Percentiles rank a stretch among this genome's conserved stretches.
These are phyloP conservation scores for Notiomystis cincta DNA, from an alignment of 2,113 vertebrate species.

Conservation along the genomic window DNA sequence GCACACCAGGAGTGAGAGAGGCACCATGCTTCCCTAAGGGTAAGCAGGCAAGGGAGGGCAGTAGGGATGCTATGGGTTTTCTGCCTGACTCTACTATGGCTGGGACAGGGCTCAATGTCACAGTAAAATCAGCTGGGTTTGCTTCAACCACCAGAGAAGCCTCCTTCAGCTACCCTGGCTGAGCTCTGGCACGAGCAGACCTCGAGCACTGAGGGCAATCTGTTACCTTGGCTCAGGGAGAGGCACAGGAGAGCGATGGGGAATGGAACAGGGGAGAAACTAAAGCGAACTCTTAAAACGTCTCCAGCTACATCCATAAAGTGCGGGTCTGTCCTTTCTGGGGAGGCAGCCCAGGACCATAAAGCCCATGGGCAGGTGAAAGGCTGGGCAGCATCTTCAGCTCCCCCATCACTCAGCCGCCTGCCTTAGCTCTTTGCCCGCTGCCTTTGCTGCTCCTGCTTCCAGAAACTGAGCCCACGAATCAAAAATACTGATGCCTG, in stretches of 20 bases:
- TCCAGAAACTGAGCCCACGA: conserved; percentile 16
- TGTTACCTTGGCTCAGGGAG: not conserved
- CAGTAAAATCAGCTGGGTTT: not conserved
- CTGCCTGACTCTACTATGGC: rapidly evolving
- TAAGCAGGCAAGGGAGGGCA: not conserved
- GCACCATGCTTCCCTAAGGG: not conserved
- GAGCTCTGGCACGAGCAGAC: not conserved
- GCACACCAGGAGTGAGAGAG: not conserved
- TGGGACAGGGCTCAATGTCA: rapidly evolving
- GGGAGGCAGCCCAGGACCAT: not conserved
- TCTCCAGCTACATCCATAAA: not conserved
- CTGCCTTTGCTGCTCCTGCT: not conserved
- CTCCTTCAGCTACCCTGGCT: not conserved
- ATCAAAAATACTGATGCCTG: conserved; percentile 44
- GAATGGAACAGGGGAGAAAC: not conserved
- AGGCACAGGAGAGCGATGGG: not conserved
- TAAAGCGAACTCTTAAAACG: not conserved
- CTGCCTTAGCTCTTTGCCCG: not conserved
- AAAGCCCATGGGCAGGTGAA: not conserved
- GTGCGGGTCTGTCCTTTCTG: rapidly evolving
- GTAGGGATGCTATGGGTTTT: not conserved
- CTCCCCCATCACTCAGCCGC: not conserved
- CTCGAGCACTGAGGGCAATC: rapidly evolving
- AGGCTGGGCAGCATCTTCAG: not conserved
- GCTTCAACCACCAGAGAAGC: not conserved